Conservation (phyloP, 1,140 invertebrate genomes). For the Pantala flavescens region DNA sequence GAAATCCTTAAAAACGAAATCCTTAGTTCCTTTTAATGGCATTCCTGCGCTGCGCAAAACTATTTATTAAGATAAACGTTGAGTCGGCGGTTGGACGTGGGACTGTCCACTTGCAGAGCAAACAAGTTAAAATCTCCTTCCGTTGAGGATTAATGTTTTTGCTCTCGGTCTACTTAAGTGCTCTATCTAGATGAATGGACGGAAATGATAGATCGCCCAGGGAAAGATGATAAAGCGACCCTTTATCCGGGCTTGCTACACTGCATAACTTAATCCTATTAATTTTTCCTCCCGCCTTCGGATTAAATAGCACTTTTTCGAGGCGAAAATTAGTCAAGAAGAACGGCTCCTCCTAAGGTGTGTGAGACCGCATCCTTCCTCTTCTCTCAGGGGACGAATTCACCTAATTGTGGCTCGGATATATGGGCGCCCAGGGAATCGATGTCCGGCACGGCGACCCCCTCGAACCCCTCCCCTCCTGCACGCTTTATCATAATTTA, state of each 20-base stretch:
- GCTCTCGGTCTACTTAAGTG: neutral
- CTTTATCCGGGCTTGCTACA: neutral
- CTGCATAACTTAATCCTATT: neutral
- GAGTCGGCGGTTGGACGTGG: neutral
- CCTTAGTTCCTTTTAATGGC: neutral
- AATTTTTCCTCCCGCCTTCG: neutral
- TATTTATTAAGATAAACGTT: conserved; percentile 9
- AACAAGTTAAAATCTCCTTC: conserved; percentile 7
- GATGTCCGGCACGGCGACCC: neutral
- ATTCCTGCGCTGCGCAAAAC: neutral
- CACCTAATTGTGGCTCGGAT: neutral
- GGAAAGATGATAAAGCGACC: neutral
- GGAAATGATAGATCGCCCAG: neutral
- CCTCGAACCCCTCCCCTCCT: neutral
- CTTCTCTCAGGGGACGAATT: neutral
- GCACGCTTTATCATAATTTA: conserved; percentile 10
- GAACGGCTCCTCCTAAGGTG: too few relatives aligned
- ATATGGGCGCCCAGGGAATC: neutral
- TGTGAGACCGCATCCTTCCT: neutral
- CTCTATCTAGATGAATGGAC: neutral
- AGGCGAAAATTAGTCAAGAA: too few relatives aligned
- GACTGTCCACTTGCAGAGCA: neutral
- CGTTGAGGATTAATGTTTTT: neutral
- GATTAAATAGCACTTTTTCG: neutral
- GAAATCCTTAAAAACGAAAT: neutral